Conservation (phyloP, 2,888 invertebrate genomes). For the Thereva unica region DNA sequence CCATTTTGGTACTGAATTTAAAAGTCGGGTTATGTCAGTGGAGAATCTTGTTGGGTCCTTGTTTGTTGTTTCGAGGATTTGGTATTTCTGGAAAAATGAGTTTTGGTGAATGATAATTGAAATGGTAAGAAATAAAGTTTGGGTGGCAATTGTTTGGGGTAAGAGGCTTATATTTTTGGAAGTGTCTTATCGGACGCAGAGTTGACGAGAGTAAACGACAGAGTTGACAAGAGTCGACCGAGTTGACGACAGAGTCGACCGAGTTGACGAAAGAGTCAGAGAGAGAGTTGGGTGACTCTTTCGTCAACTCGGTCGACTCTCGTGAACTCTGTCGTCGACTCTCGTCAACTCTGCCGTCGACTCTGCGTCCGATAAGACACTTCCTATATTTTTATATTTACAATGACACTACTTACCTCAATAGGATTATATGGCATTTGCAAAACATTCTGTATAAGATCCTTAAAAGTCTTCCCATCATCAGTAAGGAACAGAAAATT, state of each 20-base stretch:
- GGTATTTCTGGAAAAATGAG: conserved; percentile 31
- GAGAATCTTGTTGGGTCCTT: conserved; percentile 25
- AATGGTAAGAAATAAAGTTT: conserved; percentile 1
- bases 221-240: too few species aligned
- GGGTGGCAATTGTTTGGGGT: not conserved
- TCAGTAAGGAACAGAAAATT: conserved; percentile 62
- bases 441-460: conserved; percentile 49
- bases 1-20: conserved; percentile 48
- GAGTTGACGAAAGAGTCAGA: too few species aligned
- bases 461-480: conserved; percentile 58
- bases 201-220: too few species aligned
- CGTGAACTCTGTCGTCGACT: too few species aligned
- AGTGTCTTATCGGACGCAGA: too few species aligned
- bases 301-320: too few species aligned
- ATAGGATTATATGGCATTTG: not conserved
- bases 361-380: too few species aligned
- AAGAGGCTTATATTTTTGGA: not conserved
- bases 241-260: too few species aligned
- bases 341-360: too few species aligned
- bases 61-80: conserved; percentile 31
- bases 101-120: not conserved
- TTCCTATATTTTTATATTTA: not conserved
- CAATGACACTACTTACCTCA: conserved; percentile 22
- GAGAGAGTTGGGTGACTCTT: too few species aligned
- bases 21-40: conserved; percentile 7